Evolutionary conservation across 1,140 invertebrate species (phyloP).

Genomic region (Procambarus clarkii): DNA sequence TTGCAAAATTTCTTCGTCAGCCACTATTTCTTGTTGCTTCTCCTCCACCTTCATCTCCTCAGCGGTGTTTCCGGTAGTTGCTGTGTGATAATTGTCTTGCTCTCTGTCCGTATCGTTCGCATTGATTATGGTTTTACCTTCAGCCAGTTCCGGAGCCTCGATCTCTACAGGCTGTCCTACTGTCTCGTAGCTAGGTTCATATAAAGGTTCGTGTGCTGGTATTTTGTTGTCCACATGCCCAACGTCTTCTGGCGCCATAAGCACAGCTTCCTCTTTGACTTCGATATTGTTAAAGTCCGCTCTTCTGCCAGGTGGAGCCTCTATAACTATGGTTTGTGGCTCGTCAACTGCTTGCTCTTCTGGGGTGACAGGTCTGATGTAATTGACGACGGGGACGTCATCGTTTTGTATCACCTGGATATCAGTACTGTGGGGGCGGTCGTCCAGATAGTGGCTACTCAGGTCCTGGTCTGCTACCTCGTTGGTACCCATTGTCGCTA

Average conservation of each 20-base stretch:
- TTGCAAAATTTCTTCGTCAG: slow-evolving; percentile 2
- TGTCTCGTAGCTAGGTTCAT: slow-evolving; percentile 55
- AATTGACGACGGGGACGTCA: slow-evolving; percentile 46
- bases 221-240: neutral
- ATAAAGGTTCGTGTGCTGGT: slow-evolving; percentile 27
- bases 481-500: slow-evolving; percentile 70
- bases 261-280: slow-evolving; percentile 8
- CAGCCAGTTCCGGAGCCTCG: neutral
- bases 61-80: neutral
- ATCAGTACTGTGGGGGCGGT: slow-evolving; percentile 36
- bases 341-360: slow-evolving; percentile 43
- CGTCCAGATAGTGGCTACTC: slow-evolving; percentile 62
- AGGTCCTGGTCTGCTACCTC: slow-evolving; percentile 71
- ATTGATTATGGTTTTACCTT: neutral
- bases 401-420: slow-evolving; percentile 10
- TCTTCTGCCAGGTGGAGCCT: neutral
- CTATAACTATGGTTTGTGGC: slow-evolving; percentile 36
- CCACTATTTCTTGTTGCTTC: neutral
- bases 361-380: slow-evolving; percentile 34
- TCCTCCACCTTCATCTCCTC: neutral
- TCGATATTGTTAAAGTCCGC: neutral
- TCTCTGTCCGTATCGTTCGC: neutral
- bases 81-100: neutral
- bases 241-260: neutral
- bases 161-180: slow-evolving; percentile 27